Evolutionary conservation across 1,140 invertebrate genomes (phyloP), one percentile per base, ranked within the genome.

Genomic region (Diorhabda elongata): DNA sequence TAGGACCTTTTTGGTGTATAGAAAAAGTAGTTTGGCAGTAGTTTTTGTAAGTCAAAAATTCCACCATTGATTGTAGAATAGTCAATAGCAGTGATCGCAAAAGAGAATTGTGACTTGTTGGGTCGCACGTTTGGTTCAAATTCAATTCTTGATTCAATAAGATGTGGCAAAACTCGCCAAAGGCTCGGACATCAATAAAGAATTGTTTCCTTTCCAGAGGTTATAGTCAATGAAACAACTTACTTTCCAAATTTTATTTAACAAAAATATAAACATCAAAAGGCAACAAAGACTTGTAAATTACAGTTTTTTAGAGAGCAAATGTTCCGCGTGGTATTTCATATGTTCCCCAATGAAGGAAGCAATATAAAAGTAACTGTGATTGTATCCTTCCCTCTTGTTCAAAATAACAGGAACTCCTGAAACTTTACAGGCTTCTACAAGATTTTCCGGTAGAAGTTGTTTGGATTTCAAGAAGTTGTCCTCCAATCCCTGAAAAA

Each of bases 331-430:
- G 84, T 98, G 96, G 82, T 96, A 92, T 73, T 88, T 88, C 72
- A 99, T 88, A 82, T 99, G 98, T 78, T 99, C 96, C 60, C 88
- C 92, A 58, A 99, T 92, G 80, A 96, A 99, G 0, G 94, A 90
- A 3, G 94, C 84, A 73, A 99, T 93, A 78, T 97, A 99, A 79
- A 89, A 99, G 77, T 98, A 99, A 63, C 93, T 92, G 81, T 99
- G 98, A 83, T 99, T 96, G 81, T 98, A 99, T 9, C 90, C 93
- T 67, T 95, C 91, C 11, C 94, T 89, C 79, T 91, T 86, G 74
- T 94, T 89, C 9, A 94, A 85, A 64, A 90, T 87, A 0, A 93
- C 83, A 44, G 90, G 87, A 2, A 96, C 83, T 66, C 89, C 87
- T 56, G 86, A 86, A 70, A 90, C 87, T 69, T 88, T 85, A 75